Base-by-base conservation (phyloP, 2,888 invertebrate genomes). In the Ariolimax columbianus region DNA sequence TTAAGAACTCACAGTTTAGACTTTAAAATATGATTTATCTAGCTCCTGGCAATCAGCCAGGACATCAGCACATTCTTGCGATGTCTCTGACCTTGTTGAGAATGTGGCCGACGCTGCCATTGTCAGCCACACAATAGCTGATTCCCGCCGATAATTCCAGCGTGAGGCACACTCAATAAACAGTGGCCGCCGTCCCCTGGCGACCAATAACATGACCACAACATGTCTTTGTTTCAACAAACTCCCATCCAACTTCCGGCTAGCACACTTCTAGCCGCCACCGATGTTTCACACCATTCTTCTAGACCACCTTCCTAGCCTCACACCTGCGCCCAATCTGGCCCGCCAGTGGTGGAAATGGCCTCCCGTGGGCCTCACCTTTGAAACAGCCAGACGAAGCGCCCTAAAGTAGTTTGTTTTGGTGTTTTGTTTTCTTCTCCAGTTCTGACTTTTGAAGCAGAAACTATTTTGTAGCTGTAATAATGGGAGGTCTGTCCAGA, bases 321-420 rank as follows among this genome's bases (percentile, higher is more conserved):
- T 43, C 19, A 68, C 79, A 79, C 79, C 79, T 79, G 79, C 79
- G 79, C 30, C 43, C 79, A 66, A 68, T 38, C 79, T 79, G 79
- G 79, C 66, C 43, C 19, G 63, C 33, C 9, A n/a, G 19, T 33
- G 33, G 14, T 26, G 30, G 79, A 79, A 79, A 43, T 68, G 79
- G 68, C 68, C 30, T 79, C 79, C 68, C 79, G 79, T 36, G 11
- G 66, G 66, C 43, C 11, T 79, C 23, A 63, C 63, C 78, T 78
- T 78, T 78, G 78, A 78, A 78, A 78, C 78, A 26, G 38, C 14
- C 14, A 68, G 33, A 19, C 19, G 30, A 0, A 47, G 79, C 68
- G 30, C 30, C 11, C 43, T 43, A 0, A 38, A 68, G 38, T 43
- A 47, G n/a, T 68, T 38, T 36, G 55, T 55, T 68, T 36, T 17